These are phyloP conservation scores for Tursiops truncatus DNA, from an alignment of 2,113 vertebrate genomes.

Conservation along the genomic window DNA sequence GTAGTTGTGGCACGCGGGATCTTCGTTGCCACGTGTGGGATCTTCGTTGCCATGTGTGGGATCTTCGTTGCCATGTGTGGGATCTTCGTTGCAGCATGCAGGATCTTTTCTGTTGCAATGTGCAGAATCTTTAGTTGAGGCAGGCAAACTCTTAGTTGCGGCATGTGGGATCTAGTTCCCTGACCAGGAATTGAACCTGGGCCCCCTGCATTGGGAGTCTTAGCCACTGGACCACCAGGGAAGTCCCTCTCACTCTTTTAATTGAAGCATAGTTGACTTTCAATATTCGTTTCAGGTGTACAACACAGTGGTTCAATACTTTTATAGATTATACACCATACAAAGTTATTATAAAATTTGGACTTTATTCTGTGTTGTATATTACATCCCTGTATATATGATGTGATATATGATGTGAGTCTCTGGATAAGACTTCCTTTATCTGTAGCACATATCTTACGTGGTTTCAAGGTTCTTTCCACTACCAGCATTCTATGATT, in stretches of 20 bases:
- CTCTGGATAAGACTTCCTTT: not conserved
- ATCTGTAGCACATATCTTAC: not conserved
- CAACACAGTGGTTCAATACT: not conserved
- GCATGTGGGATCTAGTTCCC: no score
- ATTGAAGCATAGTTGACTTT: not conserved
- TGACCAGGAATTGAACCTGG: no score
- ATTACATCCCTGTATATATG: not conserved
- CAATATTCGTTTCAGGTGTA: not conserved
- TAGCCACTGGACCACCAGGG: no score
- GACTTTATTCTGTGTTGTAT: not conserved
- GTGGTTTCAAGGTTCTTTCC: not conserved
- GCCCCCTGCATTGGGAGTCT: no score
- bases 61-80: no score
- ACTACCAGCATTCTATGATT: not conserved
- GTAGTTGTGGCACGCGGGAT: no score
- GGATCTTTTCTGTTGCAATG: no score
- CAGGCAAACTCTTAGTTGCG: no score
- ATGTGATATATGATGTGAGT: not conserved
- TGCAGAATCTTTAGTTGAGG: no score
- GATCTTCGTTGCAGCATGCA: no score
- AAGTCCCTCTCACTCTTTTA: not conserved
- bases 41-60: no score
- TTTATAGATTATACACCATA: not conserved
- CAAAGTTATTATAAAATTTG: not conserved
- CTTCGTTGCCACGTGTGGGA: no score